These are phyloP conservation scores for Malacoctenus gilli DNA, from an alignment of 2,797 vertebrate genomes.

Conservation along the genomic window DNA sequence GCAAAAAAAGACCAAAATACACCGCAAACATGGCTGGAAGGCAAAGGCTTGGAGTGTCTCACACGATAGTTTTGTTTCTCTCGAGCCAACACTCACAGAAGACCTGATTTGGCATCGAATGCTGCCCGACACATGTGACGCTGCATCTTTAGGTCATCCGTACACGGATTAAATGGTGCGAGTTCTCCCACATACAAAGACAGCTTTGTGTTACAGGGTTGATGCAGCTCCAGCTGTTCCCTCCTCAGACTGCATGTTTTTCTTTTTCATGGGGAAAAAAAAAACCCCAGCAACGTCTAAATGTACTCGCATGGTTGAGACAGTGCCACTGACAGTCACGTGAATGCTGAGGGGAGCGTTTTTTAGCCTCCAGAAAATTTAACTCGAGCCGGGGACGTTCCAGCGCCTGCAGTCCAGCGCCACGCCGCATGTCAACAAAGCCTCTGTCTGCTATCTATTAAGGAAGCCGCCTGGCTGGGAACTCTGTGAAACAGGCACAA, in stretches of 20 bases:
- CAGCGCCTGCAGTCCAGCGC: constrained; percentile 36
- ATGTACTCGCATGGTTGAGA: constrained; percentile 30
- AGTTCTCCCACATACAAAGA: constrained; percentile 13
- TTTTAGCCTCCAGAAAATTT: constrained; percentile 31
- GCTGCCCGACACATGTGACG: constrained; percentile 8
- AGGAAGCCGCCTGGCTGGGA: constrained; percentile 40
- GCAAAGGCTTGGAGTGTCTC: too few species aligned
- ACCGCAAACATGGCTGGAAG: too few species aligned
- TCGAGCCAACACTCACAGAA: neutral
- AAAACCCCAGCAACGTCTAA: constrained; percentile 23
- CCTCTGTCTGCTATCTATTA: constrained; percentile 55
- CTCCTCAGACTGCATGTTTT: constrained; percentile 34
- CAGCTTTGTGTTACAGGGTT: constrained; percentile 17
- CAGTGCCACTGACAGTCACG: constrained; percentile 54
- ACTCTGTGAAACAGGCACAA: constrained; percentile 39
- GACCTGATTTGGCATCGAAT: neutral
- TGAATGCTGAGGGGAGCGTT: constrained; percentile 50
- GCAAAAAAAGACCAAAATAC: too few species aligned
- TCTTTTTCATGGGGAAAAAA: constrained; percentile 17
- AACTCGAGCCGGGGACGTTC: constrained; percentile 34
- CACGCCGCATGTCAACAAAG: constrained; percentile 61
- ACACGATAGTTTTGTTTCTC: constrained; percentile 13
- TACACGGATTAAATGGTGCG: too few species aligned
- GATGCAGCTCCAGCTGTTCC: constrained; percentile 13
- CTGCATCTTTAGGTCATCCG: constrained; percentile 15